phyloP scores from a whole-genome alignment of 2,113 vertebrate species.

The Oreocharis arfaki region DNA sequence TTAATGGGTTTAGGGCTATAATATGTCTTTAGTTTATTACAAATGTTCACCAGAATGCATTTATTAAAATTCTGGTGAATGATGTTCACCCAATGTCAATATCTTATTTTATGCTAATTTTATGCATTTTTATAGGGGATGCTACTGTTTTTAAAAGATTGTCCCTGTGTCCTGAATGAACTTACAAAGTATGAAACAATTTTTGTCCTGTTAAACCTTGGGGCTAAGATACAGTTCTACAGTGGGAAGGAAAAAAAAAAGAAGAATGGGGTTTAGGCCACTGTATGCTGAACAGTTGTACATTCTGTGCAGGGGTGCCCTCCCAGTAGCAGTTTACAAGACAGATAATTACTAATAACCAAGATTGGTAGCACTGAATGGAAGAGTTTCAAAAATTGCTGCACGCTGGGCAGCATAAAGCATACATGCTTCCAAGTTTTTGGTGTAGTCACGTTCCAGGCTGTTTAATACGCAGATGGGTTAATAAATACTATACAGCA shows the following conservation, averaged over 20 bases:
- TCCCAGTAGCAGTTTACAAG: background rate
- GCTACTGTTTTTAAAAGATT: background rate
- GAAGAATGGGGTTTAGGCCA: background rate
- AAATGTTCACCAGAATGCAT: background rate
- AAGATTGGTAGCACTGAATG: background rate
- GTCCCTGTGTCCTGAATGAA: background rate
- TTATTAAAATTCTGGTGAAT: background rate
- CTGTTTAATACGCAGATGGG: background rate
- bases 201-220: background rate
- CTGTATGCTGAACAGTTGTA: background rate
- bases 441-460: background rate
- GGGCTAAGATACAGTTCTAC: background rate
- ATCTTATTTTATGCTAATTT: background rate
- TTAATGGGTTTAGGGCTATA: background rate
- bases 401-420: background rate
- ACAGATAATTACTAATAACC: background rate
- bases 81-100: background rate
- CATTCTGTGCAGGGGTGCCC: background rate
- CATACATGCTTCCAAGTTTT: background rate
- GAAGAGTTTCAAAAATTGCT: background rate
- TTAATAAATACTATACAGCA: background rate
- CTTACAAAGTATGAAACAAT: background rate
- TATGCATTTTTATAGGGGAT: background rate
- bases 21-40: slow-evolving; percentile 5
- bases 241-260: background rate